Percentiles rank a stretch among this genome's conserved stretches.
phyloP scores from a whole-genome alignment of 2,113 vertebrate species.

The Craseonycteris thonglongyai region DNA sequence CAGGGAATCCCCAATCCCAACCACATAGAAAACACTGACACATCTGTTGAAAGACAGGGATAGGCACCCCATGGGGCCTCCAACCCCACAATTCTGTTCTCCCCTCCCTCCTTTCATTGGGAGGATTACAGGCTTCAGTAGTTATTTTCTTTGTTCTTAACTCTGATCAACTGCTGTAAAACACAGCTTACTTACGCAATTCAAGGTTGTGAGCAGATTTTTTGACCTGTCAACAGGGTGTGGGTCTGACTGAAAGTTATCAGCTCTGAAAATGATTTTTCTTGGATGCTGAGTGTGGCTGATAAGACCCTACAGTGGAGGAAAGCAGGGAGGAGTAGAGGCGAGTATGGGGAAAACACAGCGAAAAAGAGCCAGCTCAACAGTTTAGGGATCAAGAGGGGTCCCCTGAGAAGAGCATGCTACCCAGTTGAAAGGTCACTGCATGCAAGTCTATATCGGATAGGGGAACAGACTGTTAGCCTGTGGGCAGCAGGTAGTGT shows the following conservation, averaged over 20 bases:
- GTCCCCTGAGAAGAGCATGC: background rate
- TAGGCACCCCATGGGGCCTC: background rate
- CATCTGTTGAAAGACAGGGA: background rate
- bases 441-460: background rate
- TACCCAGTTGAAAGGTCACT: background rate
- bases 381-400: background rate
- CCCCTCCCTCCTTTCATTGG: background rate
- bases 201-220: background rate
- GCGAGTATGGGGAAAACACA: background rate
- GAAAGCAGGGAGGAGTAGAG: background rate
- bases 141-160: conserved; percentile 4
- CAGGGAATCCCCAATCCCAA: background rate
- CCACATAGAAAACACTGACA: background rate
- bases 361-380: background rate
- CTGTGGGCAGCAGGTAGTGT: background rate
- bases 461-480: background rate
- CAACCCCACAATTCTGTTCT: background rate
- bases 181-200: background rate
- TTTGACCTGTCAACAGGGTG: background rate
- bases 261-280: background rate
- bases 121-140: background rate
- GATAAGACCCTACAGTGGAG: background rate
- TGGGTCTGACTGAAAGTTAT: background rate
- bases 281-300: background rate
- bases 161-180: background rate